Evolutionary conservation across 2,888 invertebrate genomes (phyloP).

Genomic region (Morpho achilles): DNA sequence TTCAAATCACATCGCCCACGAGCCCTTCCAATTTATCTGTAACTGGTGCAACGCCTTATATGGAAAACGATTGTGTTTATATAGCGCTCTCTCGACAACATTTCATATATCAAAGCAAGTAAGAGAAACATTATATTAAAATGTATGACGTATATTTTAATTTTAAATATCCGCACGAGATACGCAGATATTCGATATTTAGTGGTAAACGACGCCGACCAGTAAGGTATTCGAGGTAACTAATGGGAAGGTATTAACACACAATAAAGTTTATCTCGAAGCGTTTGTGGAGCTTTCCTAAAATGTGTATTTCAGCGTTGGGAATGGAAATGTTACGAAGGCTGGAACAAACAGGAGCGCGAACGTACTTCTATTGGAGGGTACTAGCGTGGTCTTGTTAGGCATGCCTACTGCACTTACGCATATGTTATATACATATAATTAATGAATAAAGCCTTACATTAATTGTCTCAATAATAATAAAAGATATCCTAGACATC

Average conservation of each 20-base stretch:
- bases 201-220: constrained; percentile 7
- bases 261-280: constrained; percentile 64
- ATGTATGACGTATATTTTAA: constrained; percentile 12
- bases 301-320: constrained; percentile 66
- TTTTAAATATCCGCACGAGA: constrained; percentile 12
- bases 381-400: constrained; percentile 56
- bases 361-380: constrained; percentile 41
- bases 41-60: constrained; percentile 48
- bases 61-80: constrained; percentile 45
- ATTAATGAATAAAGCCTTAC: constrained; percentile 48
- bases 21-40: constrained; percentile 57
- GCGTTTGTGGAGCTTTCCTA: constrained; percentile 58
- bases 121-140: constrained; percentile 14
- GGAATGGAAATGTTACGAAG: constrained; percentile 68
- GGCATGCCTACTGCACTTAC: constrained; percentile 62
- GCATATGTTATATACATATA: constrained; percentile 27
- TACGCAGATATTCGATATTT: constrained; percentile 11
- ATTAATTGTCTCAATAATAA: constrained; percentile 51
- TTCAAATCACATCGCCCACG: constrained; percentile 73
- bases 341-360: constrained; percentile 63
- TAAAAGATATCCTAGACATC: neutral
- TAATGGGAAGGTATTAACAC: constrained; percentile 56
- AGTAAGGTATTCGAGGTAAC: constrained; percentile 4
- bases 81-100: constrained; percentile 39
- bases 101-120: constrained; percentile 16